Evolutionary conservation across 2,113 vertebrate species (phyloP), one percentile per base, ranked within the genome.

Genomic region (Laterallus jamaicensis): DNA sequence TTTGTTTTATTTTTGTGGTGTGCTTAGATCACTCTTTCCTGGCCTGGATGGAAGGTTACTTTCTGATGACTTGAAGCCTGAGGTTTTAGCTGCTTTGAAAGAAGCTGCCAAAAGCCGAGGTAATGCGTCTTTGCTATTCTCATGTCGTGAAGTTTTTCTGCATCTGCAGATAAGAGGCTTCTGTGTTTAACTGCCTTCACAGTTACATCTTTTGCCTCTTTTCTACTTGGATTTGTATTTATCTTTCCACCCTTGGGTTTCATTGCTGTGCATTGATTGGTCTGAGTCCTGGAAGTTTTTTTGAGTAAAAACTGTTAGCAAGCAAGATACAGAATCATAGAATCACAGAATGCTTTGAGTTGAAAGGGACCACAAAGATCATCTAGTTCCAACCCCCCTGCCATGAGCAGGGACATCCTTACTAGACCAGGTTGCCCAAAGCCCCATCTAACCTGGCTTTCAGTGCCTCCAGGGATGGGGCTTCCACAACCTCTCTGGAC

Each of bases 91-190:
- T 97, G 97, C 98, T 97, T 97, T 99, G 96, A 99, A 99, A 96
- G 98, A 99, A 97, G 99, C 99, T 74, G 98, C 99, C 70, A 98
- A 98, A 98, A 99, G 98, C 92, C 98, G 99, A 99, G 99, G 99
- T 99, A 99, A 98, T 84, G 9, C n/a, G 22, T 88, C 74, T 83
- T 85, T 86, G 47, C 6, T 85, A 18, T 87, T 93, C 40, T 68
- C 15, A 69, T 73, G 18, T 1, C 32, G 55, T 79, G 52, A 81
- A 75, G 31, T 82, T 76, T 76, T 39, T 16, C 54, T 81, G 20
- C 20, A 54, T 85, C 55, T 75, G 6, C 76, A 85, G 25, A 70
- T 59, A 54, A 63, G 62, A 55, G 75, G 11, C 11, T 28, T 93
- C 44, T 74, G 0, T 83, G 6, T 44, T 70, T 77, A 81, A 59